Evolutionary conservation across 2,888 invertebrate species (phyloP).

Genomic region (Cerastis rubricosa): DNA sequence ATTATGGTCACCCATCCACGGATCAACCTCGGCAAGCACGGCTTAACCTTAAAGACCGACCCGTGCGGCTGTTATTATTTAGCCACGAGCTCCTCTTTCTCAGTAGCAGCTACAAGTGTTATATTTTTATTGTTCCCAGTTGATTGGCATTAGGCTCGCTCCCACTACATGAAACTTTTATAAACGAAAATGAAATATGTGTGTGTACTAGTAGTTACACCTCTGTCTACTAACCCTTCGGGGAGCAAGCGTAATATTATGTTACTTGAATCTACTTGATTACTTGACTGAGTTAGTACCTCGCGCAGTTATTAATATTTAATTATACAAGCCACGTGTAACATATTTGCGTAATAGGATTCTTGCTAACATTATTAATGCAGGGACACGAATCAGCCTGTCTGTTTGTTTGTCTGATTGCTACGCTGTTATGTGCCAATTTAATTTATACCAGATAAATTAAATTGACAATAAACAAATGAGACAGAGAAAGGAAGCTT

Average conservation of each 20-base stretch:
- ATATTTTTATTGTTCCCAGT: too few relatives aligned
- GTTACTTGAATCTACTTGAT: constrained; percentile 26
- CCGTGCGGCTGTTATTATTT: too few relatives aligned
- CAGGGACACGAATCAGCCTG: constrained; percentile 6
- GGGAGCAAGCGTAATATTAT: not conserved
- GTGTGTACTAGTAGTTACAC: not conserved
- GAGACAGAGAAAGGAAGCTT: too few relatives aligned
- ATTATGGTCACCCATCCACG: too few relatives aligned
- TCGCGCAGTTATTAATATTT: constrained; percentile 32
- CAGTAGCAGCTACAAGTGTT: too few relatives aligned
- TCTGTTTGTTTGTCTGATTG: constrained; percentile 5
- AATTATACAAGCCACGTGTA: constrained; percentile 37
- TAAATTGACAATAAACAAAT: too few relatives aligned
- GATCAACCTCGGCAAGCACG: too few relatives aligned
- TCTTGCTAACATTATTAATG: constrained; percentile 28
- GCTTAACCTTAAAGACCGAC: too few relatives aligned
- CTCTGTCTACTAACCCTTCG: not conserved
- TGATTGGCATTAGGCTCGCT: too few relatives aligned
- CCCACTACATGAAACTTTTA: not conserved
- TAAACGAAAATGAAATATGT: too few relatives aligned
- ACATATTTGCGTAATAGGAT: constrained; percentile 26
- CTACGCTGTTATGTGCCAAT: not conserved
- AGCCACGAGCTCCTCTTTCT: too few relatives aligned
- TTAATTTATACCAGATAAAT: not conserved
- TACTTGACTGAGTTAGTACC: constrained; percentile 19